Conservation (phyloP, 2,113 vertebrate genomes). For the Protobothrops flavoviridis region DNA sequence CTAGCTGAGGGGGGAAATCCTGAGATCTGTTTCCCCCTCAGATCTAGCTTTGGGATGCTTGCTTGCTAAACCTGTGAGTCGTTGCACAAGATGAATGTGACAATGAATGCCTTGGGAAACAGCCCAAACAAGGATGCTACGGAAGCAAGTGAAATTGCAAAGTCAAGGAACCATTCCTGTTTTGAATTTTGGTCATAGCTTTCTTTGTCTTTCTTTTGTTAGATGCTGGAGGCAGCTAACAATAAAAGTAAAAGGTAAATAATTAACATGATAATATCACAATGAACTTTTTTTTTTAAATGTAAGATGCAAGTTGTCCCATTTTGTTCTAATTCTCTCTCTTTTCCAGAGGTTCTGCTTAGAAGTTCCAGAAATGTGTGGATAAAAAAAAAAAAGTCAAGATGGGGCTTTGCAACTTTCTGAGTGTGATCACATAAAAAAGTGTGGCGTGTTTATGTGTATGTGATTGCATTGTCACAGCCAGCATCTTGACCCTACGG, state of each 20-base stretch:
- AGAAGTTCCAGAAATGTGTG: neutral
- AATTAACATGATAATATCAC: neutral
- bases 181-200: neutral
- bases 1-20: neutral
- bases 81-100: neutral
- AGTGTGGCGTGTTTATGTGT: neutral
- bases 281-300: neutral
- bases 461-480: neutral
- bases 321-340: neutral
- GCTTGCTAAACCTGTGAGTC: neutral
- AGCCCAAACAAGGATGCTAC: neutral
- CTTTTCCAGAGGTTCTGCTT: neutral
- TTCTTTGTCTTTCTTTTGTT: neutral
- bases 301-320: neutral
- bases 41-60: neutral
- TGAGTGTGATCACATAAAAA: neutral
- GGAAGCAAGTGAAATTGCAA: neutral
- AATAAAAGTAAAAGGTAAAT: neutral
- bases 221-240: neutral
- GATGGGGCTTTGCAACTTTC: neutral
- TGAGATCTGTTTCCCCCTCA: neutral
- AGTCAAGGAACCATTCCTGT: neutral
- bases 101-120: neutral
- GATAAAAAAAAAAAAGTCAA: neutral
- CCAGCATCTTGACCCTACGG: neutral